These are phyloP conservation scores for Elysia crispata DNA, from an alignment of 2,888 invertebrate species.

Conservation along the genomic window DNA sequence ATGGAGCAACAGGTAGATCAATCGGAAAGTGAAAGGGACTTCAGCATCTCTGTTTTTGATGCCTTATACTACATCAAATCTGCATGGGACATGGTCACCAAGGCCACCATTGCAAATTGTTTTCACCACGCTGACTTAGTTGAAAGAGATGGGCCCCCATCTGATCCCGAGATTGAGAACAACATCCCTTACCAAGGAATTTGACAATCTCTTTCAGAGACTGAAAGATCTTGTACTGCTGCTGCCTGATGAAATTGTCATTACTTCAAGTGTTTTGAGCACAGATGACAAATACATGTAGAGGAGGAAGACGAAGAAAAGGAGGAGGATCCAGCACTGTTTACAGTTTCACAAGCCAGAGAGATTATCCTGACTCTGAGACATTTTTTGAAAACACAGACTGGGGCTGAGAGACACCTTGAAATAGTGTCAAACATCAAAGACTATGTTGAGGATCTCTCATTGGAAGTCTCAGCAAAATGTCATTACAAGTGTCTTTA, in stretches of 20 bases:
- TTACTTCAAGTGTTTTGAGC: neutral
- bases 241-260: no score
- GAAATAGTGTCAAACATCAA: neutral
- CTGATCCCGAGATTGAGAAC: neutral
- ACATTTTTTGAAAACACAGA: slow-evolving; percentile 11
- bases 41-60: neutral
- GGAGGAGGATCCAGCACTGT: no score
- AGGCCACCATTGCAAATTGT: slow-evolving; percentile 12
- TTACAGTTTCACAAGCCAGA: slow-evolving; percentile 20
- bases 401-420: slow-evolving; percentile 5
- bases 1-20: slow-evolving; percentile 15
- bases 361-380: neutral
- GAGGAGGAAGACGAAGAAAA: slow-evolving; percentile 14
- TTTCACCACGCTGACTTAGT: slow-evolving; percentile 26
- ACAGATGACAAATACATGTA: no score
- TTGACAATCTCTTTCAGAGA: slow-evolving; percentile 2
- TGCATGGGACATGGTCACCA: slow-evolving; percentile 13
- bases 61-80: slow-evolving; percentile 3
- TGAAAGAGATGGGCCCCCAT: neutral
- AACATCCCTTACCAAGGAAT: neutral
- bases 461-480: neutral
- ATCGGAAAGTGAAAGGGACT: neutral
- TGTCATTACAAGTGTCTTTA: neutral
- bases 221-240: neutral
- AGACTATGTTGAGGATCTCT: neutral